A percentile compares a stretch with the other conserved stretches of the same genome.
Evolutionary conservation across 1,140 invertebrate species (phyloP).

Genomic region (Drosophila nigrodunni): DNA sequence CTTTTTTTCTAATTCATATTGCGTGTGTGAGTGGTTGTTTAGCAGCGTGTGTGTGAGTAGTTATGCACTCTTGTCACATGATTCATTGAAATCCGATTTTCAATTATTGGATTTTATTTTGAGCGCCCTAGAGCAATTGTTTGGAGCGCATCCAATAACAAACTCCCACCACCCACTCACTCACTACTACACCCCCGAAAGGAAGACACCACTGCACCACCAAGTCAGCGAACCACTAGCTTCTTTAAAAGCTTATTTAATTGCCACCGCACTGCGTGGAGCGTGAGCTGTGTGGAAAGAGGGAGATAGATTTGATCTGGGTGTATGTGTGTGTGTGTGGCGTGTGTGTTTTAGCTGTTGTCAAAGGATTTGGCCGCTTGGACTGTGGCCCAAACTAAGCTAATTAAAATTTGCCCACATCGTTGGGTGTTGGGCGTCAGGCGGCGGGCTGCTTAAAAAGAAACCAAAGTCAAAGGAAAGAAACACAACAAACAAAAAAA

Average conservation of each 20-base stretch:
- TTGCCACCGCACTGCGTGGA: slow-evolving; percentile 14
- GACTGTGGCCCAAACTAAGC: slow-evolving; percentile 65
- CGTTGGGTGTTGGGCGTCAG: slow-evolving; percentile 4
- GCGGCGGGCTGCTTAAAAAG: background rate
- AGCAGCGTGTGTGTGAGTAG: slow-evolving; percentile 15
- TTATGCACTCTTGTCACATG: slow-evolving; percentile 48
- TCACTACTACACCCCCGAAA: background rate
- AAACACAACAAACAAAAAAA: too few species aligned
- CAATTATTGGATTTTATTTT: slow-evolving; percentile 69
- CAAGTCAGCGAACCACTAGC: background rate
- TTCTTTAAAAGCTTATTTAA: slow-evolving; percentile 39
- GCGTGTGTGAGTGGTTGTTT: background rate
- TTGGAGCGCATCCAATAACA: background rate
- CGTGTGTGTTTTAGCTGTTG: slow-evolving; percentile 30
- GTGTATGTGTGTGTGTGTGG: background rate
- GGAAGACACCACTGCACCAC: background rate
- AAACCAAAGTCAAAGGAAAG: slow-evolving; percentile 47
- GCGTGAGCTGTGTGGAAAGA: background rate
- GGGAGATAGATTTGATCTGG: background rate
- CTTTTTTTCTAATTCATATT: slow-evolving; percentile 25
- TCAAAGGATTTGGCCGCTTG: slow-evolving; percentile 57
- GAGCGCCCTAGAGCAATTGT: slow-evolving; percentile 34
- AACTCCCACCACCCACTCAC: background rate
- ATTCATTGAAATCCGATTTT: slow-evolving; percentile 58
- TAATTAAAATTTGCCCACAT: slow-evolving; percentile 76